A percentile compares a stretch with the other conserved stretches of the same genome.
These are phyloP conservation scores for Dolichallabes microphthalmus DNA, from an alignment of 2,113 vertebrate genomes.

Conservation along the genomic window DNA sequence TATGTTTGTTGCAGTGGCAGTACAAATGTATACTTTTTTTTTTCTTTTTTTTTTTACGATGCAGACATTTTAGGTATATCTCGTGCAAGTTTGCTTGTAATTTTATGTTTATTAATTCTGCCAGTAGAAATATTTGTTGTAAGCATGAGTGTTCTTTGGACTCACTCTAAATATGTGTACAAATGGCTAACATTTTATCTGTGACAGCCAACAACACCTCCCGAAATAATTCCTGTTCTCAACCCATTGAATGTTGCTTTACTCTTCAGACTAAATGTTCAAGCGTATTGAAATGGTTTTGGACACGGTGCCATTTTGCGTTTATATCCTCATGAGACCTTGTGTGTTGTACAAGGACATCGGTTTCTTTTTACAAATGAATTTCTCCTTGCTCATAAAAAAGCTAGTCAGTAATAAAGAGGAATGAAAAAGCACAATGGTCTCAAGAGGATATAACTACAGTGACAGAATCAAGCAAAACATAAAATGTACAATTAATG, in stretches of 20 bases:
- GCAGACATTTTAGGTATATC: not conserved
- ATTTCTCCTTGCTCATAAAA: not conserved
- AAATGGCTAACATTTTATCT: not conserved
- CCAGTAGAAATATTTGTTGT: not conserved
- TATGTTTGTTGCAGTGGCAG: slow-evolving; percentile 5
- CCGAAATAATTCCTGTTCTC: slow-evolving; percentile 4
- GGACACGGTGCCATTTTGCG: not conserved
- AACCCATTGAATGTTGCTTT: not conserved
- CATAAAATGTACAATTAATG: not conserved
- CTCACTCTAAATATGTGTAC: not conserved
- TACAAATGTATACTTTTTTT: not conserved
- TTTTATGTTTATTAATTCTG: slow-evolving; percentile 24
- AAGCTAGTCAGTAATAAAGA: not conserved
- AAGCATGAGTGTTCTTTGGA: slow-evolving; percentile 13
- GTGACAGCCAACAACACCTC: not conserved
- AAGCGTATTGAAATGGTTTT: not conserved
- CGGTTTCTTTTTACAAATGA: not conserved
- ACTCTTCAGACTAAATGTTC: not conserved
- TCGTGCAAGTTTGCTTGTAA: slow-evolving; percentile 6
- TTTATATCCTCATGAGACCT: slow-evolving; percentile 5
- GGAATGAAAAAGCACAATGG: not conserved
- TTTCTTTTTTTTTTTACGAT: not conserved
- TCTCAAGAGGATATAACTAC: not conserved
- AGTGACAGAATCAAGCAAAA: not conserved
- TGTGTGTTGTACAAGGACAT: not conserved